Conservation (phyloP, 2,888 invertebrate species). For the Crematogaster levior region DNA sequence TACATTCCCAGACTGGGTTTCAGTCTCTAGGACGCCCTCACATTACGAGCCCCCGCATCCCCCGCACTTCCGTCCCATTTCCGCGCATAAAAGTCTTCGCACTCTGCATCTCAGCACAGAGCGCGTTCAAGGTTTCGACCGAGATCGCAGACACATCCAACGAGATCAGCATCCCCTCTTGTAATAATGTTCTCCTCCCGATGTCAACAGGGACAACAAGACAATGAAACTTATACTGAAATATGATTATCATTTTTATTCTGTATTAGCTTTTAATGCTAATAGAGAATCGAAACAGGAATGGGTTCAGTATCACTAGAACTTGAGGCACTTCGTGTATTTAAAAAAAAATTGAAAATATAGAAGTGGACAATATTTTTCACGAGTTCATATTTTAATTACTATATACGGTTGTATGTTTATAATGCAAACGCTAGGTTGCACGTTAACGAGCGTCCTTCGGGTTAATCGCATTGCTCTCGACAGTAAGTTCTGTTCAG, state of each 20-base stretch:
- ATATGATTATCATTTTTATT: conserved; percentile 7
- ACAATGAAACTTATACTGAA: conserved; percentile 58
- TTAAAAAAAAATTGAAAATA: not conserved
- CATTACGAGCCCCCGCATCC: conserved; percentile 51
- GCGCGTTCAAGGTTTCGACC: conserved; percentile 79
- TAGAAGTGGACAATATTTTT: not conserved
- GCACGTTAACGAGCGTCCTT: conserved; percentile 51
- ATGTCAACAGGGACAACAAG: conserved; percentile 55
- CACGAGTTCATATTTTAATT: conserved; percentile 11
- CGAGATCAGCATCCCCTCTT: conserved; percentile 58
- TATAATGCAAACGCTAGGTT: not conserved
- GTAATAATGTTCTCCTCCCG: conserved; percentile 59
- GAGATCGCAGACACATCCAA: conserved; percentile 77
- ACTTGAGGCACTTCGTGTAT: too few species aligned
- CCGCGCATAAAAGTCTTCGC: conserved; percentile 47
- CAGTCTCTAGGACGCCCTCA: conserved; percentile 70
- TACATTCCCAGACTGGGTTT: conserved; percentile 81
- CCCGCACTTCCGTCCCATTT: conserved; percentile 37
- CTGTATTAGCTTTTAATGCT: not conserved
- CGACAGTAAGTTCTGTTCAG: conserved; percentile 29
- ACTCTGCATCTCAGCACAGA: conserved; percentile 59
- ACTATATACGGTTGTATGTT: not conserved
- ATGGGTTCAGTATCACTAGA: not conserved
- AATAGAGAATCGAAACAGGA: not conserved
- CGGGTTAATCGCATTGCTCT: conserved; percentile 21